phyloP scores from a whole-genome alignment of 2,113 vertebrate species.

The Arothron firmamentum region DNA sequence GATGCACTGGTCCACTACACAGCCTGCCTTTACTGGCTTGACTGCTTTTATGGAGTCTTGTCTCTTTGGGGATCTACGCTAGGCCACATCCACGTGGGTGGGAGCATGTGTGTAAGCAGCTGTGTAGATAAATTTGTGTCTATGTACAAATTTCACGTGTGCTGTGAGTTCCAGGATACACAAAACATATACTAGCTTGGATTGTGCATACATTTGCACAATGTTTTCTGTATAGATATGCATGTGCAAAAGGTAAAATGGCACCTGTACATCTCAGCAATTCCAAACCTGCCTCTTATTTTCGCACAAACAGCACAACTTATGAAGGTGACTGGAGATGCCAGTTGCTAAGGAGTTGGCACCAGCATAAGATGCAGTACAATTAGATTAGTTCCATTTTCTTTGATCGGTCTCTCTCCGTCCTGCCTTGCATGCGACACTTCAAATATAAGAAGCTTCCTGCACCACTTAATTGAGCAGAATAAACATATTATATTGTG shows the following conservation, averaged over 20 bases:
- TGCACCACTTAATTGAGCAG: conserved; percentile 74
- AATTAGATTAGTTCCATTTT: conserved; percentile 75
- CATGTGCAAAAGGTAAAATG: conserved; percentile 11
- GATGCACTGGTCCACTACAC: conserved; percentile 76
- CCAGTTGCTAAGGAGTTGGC: conserved; percentile 34
- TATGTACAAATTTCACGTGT: conserved; percentile 8
- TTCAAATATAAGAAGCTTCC: conserved; percentile 61
- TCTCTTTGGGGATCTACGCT: conserved; percentile 48
- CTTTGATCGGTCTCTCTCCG: conserved; percentile 62
- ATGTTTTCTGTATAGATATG: background rate
- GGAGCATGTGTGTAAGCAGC: conserved; percentile 16
- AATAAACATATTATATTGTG: conserved; percentile 78
- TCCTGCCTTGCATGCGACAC: conserved; percentile 65
- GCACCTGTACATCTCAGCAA: conserved; percentile 15
- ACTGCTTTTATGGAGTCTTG: conserved; percentile 56
- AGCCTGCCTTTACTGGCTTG: conserved; percentile 27
- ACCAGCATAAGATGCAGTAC: conserved; percentile 50
- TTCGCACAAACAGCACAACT: conserved; percentile 43
- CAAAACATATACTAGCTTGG: background rate
- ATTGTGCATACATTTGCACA: conserved; percentile 2
- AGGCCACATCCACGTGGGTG: conserved; percentile 40
- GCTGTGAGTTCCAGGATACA: background rate
- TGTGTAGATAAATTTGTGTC: conserved; percentile 14
- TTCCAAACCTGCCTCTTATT: conserved; percentile 21
- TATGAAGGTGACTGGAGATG: conserved; percentile 19